Evolutionary conservation across 1,140 invertebrate species (phyloP).

Genomic region (Carcinoscorpius rotundicauda): DNA sequence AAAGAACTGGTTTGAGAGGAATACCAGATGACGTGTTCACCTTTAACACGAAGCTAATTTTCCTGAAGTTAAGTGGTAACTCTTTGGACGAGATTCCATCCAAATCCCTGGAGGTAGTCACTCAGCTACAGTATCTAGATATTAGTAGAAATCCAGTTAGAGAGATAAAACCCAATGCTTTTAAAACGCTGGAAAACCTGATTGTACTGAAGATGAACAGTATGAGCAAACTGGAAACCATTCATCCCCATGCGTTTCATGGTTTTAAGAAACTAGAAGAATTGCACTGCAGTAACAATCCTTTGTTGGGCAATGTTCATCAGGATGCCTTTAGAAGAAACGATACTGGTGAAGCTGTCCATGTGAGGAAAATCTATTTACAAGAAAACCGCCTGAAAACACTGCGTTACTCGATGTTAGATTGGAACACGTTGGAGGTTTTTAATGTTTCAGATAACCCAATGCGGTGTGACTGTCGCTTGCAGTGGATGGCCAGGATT

Average conservation of each 20-base stretch:
- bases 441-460: slow-evolving; percentile 21
- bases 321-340: slow-evolving; percentile 15
- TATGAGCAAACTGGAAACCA: slow-evolving; percentile 16
- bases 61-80: slow-evolving; percentile 18
- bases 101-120: slow-evolving; percentile 9
- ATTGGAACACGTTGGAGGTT: slow-evolving; percentile 9
- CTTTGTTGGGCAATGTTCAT: slow-evolving; percentile 10
- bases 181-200: slow-evolving; percentile 9
- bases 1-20: slow-evolving; percentile 5
- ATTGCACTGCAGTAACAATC: slow-evolving; percentile 17
- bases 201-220: slow-evolving; percentile 12
- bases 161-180: slow-evolving; percentile 13
- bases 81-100: slow-evolving; percentile 12
- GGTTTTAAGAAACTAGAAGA: slow-evolving; percentile 14
- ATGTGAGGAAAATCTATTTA: slow-evolving; percentile 10
- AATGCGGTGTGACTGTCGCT: slow-evolving; percentile 20
- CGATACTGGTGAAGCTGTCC: slow-evolving; percentile 6
- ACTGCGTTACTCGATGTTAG: slow-evolving; percentile 4
- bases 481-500: slow-evolving; percentile 18
- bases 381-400: slow-evolving; percentile 7
- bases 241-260: slow-evolving; percentile 20
- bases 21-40: slow-evolving; percentile 15
- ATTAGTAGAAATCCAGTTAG: slow-evolving; percentile 20
- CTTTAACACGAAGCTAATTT: slow-evolving; percentile 13
- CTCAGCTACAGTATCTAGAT: slow-evolving; percentile 9